Evolutionary conservation across 2,113 vertebrate species (phyloP).

Genomic region (Setophaga coronata): DNA sequence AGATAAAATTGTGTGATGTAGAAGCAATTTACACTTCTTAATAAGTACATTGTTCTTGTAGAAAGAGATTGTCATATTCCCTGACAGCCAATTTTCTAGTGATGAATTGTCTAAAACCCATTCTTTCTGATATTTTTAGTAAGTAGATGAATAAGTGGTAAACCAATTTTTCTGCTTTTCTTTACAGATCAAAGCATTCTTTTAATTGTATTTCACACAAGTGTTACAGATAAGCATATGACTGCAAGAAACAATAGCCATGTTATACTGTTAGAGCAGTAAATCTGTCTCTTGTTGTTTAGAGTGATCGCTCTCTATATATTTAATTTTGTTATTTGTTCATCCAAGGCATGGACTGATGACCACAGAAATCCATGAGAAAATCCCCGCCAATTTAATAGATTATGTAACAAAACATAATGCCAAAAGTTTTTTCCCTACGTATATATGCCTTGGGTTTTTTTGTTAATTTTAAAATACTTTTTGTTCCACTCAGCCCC

Average conservation of each 20-base stretch:
- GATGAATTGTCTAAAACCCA: constrained; percentile 70
- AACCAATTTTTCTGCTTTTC: constrained; percentile 62
- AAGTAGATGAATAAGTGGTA: constrained; percentile 40
- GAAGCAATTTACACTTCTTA: constrained; percentile 76
- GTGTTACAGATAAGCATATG: constrained; percentile 1
- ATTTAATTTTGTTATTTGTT: neutral
- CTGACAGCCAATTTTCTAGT: constrained; percentile 70
- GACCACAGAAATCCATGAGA: neutral
- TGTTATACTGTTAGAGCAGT: neutral
- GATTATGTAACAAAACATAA: neutral
- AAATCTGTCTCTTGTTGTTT: neutral
- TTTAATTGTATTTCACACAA: constrained; percentile 54
- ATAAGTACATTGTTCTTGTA: constrained; percentile 74
- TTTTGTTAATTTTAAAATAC: neutral
- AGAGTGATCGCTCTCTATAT: neutral
- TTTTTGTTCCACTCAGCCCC: neutral
- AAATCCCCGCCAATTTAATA: neutral
- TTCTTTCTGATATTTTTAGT: constrained; percentile 62
- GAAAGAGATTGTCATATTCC: constrained; percentile 67
- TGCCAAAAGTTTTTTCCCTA: neutral
- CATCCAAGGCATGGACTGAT: neutral
- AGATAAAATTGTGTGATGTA: constrained; percentile 55
- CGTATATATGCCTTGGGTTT: accelerated
- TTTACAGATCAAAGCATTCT: constrained; percentile 50
- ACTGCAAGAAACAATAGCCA: neutral